Base-by-base conservation (phyloP, 2,797 vertebrate genomes). In the Sternotherus odoratus region DNA sequence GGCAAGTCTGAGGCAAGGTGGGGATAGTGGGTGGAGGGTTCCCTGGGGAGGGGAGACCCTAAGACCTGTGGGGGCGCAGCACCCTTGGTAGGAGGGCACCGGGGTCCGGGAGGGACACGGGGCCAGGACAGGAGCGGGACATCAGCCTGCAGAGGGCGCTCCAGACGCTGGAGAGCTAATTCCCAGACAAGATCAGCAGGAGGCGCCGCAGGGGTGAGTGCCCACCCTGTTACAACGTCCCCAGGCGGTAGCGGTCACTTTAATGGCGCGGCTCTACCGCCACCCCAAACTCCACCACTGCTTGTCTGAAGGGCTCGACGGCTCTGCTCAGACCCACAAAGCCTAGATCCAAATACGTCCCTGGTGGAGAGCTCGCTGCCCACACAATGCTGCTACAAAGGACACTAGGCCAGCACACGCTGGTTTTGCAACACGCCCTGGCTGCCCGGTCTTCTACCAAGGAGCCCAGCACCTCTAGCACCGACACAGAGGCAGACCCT, bases 301-400 rank as follows among this genome's bases (percentile, higher is more conserved):
- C 72, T 10, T 2, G 8, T 30, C 43, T 30, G 46, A 7, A 77
- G 66, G 10, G 36, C 66, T 69, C 8, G 79, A 51, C 86, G 72
- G 78, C 82, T 87, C 86, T 60, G 17, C 80, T 86, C 1, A 0
- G 87, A 77, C 69, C 46, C 3, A 26, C 24, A 28, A 16, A 69
- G 8, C 51, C 79, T 0, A 0, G 2, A 88, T 15, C 2, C 89
- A 79, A 0, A 1, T 54, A 15, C 86, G 86, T 69, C 69, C 16
- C 93, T 0, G 15, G n/a, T 79, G 83, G 60, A 85, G 74, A 3
- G 83, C 82, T 86, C 81, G 72, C 87, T 60, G 88, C 87, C 83
- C 81, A 48, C 63, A 5, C 26, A n/a, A 72, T 0, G 56, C 79
- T 53, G 3, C n/a, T 1, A 1, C 0, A 26, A n/a, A 43, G 0